These are phyloP conservation scores for Drosophila helvetica DNA, from an alignment of 2,888 invertebrate species.

Conservation along the genomic window DNA sequence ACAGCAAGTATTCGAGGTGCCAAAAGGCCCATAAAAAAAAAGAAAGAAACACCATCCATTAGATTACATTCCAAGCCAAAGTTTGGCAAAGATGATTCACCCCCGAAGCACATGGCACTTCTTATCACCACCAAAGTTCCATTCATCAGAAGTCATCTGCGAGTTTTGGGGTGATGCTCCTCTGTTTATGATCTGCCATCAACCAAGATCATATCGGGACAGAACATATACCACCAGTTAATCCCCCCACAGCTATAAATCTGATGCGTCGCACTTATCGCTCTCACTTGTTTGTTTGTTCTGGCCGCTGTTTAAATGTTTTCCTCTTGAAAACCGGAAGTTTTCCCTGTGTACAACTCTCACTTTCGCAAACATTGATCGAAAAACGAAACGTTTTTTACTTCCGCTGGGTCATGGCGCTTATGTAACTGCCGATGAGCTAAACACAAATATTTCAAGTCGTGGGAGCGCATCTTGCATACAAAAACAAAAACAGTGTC, in stretches of 20 bases:
- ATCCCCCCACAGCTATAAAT: neutral
- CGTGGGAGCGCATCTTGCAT: constrained; percentile 32
- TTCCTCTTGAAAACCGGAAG: neutral
- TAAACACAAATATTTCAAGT: constrained; percentile 25
- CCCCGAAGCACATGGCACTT: neutral
- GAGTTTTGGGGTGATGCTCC: neutral
- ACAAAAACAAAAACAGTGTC: neutral
- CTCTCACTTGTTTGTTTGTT: neutral
- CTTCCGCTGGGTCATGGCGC: constrained; percentile 6
- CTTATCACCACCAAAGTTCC: constrained; percentile 16
- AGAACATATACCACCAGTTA: neutral
- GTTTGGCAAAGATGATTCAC: constrained; percentile 14
- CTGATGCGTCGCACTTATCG: neutral
- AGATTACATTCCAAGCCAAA: constrained; percentile 27
- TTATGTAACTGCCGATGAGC: constrained; percentile 33
- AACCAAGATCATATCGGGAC: neutral
- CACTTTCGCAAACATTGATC: neutral
- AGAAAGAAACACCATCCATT: constrained; percentile 12
- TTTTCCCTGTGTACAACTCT: neutral
- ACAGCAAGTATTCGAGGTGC: constrained; percentile 37
- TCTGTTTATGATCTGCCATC: neutral
- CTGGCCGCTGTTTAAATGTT: neutral
- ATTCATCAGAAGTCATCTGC: neutral
- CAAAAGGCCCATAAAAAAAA: constrained; percentile 53
- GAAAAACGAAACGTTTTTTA: constrained; percentile 2